Evolutionary conservation across 2,888 invertebrate genomes (phyloP), one percentile per base, ranked within the genome.

Genomic region (Lithodes maja): DNA sequence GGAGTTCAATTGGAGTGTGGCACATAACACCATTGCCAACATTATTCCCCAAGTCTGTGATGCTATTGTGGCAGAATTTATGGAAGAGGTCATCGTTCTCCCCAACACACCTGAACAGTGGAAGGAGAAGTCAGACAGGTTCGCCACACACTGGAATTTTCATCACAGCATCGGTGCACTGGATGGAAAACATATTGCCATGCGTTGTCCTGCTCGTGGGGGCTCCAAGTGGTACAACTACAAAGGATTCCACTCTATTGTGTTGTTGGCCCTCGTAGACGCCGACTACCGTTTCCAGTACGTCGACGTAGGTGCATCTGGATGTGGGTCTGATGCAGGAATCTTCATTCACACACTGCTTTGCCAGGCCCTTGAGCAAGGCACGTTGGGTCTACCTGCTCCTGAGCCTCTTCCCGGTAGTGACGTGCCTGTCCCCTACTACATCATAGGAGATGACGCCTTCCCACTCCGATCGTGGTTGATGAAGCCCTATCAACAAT

Each of bases 171-270:
- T 7, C 53, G 79, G 79, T 9, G 79, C 50, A 1, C 2, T 79
- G 3, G 79, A 79, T 53, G 79, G 79, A 1, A 79, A 79, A 12
- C 79, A 79, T 2, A 79, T 79, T 1, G 79, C 79, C 2, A 15
- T 52, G 3, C 9, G 49, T 1, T 1, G 2, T 9, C 79, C 79
- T 53, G 3, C 1, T 15, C 52, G 15, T 12, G 5, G 52, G 1
- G 53, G 53, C 52, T 79, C 79, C 71, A 71, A 71, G n/a, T 3
- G 71, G 2, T 71, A 9, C 71, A 3, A 71, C 33, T 79, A 79
- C 79, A 79, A 79, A 54, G 53, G 79, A 12, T 52, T 79, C 15
- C 53, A 79, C 53, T 50, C 12, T 2, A 1, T 79, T 2, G n/a
- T 52, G 2, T 49, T 79, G 52, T 3, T 79, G 1, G 50, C 69